phyloP scores from a whole-genome alignment of 2,888 invertebrate species.

The Hoplodrina ambigua region DNA sequence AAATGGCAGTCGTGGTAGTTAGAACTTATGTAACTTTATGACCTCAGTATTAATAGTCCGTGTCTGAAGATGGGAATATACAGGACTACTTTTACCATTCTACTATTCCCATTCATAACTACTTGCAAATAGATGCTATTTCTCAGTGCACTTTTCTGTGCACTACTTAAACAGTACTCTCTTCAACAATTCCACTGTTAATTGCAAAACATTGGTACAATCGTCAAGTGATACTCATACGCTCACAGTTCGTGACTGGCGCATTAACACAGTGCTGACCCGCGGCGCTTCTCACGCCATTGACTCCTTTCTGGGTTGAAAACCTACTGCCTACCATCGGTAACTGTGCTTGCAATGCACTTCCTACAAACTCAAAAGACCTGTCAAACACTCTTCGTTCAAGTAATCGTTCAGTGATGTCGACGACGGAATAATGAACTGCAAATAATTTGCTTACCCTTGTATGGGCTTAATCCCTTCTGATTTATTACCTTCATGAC shows the following conservation, averaged over 20 bases:
- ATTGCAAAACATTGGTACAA: conserved; percentile 43
- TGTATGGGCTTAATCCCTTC: conserved; percentile 21
- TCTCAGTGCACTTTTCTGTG: conserved; percentile 9
- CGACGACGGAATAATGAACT: conserved; percentile 42
- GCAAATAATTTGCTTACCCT: conserved; percentile 40
- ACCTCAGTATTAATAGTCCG: background rate
- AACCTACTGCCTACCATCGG: conserved; percentile 55
- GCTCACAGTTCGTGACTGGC: conserved; percentile 70
- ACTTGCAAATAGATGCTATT: background rate
- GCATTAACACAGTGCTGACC: conserved; percentile 73
- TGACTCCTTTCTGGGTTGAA: conserved; percentile 72
- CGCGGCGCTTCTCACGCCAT: conserved; percentile 75
- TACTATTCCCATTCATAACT: background rate
- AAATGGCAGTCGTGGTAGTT: background rate
- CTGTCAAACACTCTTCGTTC: conserved; percentile 47
- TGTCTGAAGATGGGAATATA: background rate
- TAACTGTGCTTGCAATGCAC: conserved; percentile 55
- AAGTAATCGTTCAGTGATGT: conserved; percentile 41
- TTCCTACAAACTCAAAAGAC: conserved; percentile 42
- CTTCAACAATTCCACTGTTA: conserved; percentile 22
- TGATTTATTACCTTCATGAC: conserved; percentile 32
- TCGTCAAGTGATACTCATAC: conserved; percentile 57
- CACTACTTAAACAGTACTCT: conserved; percentile 14
- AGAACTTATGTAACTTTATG: background rate
- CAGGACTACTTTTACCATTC: background rate